Conservation (phyloP, 2,113 vertebrate genomes). For the Burhinus oedicnemus region DNA sequence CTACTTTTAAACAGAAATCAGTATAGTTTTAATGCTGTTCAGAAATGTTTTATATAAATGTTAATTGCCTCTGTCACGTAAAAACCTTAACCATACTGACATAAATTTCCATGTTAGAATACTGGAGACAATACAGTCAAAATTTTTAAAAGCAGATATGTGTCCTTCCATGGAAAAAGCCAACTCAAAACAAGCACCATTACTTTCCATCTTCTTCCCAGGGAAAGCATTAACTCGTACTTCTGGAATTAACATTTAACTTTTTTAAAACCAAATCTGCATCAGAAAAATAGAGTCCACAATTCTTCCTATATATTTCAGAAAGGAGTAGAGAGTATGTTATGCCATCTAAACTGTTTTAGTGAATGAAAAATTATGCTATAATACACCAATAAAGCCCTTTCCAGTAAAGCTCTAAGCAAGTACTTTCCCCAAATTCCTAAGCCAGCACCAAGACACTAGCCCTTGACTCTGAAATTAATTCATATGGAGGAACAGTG, state of each 20-base stretch:
- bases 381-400: not conserved
- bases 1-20: not conserved
- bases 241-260: not conserved
- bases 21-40: not conserved
- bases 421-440: not conserved
- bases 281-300: not conserved
- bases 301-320: not conserved
- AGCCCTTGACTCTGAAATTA: not conserved
- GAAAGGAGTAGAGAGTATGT: not conserved
- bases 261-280: not conserved
- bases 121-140: not conserved
- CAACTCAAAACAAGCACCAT: not conserved
- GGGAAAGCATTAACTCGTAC: not conserved
- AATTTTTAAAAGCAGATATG: not conserved
- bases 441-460: not conserved
- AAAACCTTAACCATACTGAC: constrained; percentile 1
- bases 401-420: not conserved
- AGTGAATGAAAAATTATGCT: not conserved
- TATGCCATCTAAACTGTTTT: not conserved
- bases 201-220: not conserved
- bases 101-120: not conserved
- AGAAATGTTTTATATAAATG: not conserved
- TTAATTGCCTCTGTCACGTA: constrained; percentile 4
- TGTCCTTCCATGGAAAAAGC: not conserved
- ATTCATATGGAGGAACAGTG: not conserved